phyloP scores from a whole-genome alignment of 2,113 vertebrate species.

The Scatophagus argus region DNA sequence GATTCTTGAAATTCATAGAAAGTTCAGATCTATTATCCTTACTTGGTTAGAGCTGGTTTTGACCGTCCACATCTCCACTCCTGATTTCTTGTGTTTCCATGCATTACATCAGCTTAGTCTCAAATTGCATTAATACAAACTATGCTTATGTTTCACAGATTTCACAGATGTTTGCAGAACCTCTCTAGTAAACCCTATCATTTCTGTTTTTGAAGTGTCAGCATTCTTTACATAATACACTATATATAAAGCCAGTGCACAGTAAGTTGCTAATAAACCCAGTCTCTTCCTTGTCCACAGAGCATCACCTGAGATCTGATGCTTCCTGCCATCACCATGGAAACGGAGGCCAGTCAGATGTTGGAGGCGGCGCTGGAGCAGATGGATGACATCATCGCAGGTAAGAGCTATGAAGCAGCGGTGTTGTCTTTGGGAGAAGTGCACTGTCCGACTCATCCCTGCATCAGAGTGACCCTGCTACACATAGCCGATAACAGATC shows the following conservation, averaged over 20 bases:
- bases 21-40: slow-evolving; percentile 1
- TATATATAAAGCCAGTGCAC: neutral
- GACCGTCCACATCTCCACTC: neutral
- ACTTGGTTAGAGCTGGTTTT: neutral
- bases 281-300: slow-evolving; percentile 18
- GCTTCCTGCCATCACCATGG: slow-evolving; percentile 83
- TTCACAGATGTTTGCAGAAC: neutral
- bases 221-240: neutral
- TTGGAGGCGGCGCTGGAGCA: slow-evolving; percentile 96
- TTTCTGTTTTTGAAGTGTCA: neutral
- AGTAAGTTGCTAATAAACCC: neutral
- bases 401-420: slow-evolving; percentile 69
- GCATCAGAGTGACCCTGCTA: too few species aligned
- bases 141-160: neutral
- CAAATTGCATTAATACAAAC: neutral
- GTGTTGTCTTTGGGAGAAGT: too few species aligned
- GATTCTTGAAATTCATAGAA: neutral
- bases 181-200: neutral
- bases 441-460: too few species aligned
- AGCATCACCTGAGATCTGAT: slow-evolving; percentile 50
- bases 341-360: slow-evolving; percentile 95
- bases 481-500: too few species aligned
- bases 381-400: slow-evolving; percentile 98
- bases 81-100: neutral
- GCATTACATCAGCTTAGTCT: neutral